phyloP scores from a whole-genome alignment of 1,140 invertebrate species.

The Micrasema longulum region DNA sequence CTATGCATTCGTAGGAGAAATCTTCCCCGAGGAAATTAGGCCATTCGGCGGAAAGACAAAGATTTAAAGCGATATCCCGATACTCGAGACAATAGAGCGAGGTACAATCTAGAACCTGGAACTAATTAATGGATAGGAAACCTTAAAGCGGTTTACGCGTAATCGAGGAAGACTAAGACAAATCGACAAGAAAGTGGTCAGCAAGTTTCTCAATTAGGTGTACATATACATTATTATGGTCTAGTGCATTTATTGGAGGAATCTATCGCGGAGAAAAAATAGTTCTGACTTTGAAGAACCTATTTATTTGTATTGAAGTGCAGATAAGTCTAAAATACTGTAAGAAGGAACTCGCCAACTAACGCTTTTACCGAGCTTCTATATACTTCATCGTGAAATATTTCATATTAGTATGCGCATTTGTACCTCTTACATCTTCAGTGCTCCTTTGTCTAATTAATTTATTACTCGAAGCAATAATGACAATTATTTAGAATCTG shows the following conservation, averaged over 20 bases:
- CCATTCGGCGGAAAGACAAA: constrained; percentile 36
- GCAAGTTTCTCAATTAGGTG: neutral
- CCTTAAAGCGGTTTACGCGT: neutral
- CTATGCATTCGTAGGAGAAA: constrained; percentile 9
- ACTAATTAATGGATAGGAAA: too few species aligned
- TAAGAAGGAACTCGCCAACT: too few species aligned
- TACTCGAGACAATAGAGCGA: too few species aligned
- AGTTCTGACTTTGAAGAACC: too few species aligned
- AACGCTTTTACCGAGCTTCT: too few species aligned
- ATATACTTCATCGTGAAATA: too few species aligned
- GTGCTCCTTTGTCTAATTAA: constrained; percentile 26
- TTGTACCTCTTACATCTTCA: constrained; percentile 36
- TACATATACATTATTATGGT: neutral
- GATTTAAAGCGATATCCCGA: constrained; percentile 23
- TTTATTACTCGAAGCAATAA: constrained; percentile 9
- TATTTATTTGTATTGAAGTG: too few species aligned
- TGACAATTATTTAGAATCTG: neutral
- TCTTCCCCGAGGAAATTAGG: constrained; percentile 35
- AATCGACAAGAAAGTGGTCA: constrained; percentile 2
- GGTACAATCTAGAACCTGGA: too few species aligned
- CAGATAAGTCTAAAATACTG: too few species aligned
- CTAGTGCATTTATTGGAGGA: neutral
- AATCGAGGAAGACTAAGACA: constrained; percentile 13
- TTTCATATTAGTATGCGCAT: constrained; percentile 3
- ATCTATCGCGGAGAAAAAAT: too few species aligned